Conservation (phyloP, 2,797 vertebrate genomes). For the Malacoctenus gilli region DNA sequence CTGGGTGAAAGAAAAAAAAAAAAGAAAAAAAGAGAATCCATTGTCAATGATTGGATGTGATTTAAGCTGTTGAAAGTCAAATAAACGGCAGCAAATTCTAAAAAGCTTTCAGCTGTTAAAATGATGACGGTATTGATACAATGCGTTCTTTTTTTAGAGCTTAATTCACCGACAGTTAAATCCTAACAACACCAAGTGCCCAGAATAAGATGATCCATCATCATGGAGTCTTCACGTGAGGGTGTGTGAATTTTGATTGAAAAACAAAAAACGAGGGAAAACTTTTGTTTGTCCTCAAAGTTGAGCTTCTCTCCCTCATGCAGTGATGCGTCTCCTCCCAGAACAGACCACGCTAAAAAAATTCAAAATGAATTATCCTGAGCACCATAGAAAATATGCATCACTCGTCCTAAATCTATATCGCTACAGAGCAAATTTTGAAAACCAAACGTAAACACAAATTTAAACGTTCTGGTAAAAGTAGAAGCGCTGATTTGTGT, state of each 20-base stretch:
- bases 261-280: not conserved
- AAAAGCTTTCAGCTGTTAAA: constrained; percentile 9
- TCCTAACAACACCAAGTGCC: constrained; percentile 33
- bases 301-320: constrained; percentile 57
- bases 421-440: constrained; percentile 57
- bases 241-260: constrained; percentile 12
- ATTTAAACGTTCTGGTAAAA: constrained; percentile 49
- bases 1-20: constrained; percentile 17
- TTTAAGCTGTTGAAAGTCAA: not conserved
- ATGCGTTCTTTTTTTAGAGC: too few species aligned
- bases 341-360: constrained; percentile 51
- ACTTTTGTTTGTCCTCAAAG: not conserved
- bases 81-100: constrained; percentile 10
- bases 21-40: constrained; percentile 15
- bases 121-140: constrained; percentile 8
- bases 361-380: constrained; percentile 61
- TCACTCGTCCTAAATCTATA: constrained; percentile 55
- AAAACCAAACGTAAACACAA: constrained; percentile 57
- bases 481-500: constrained; percentile 60
- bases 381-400: constrained; percentile 70
- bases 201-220: constrained; percentile 12
- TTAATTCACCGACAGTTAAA: constrained; percentile 8
- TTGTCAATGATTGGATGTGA: too few species aligned
- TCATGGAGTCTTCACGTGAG: constrained; percentile 4
- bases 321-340: constrained; percentile 58